Evolutionary conservation across 2,888 invertebrate genomes (phyloP), one percentile per base, ranked within the genome.

Genomic region (Fragum sueziense): DNA sequence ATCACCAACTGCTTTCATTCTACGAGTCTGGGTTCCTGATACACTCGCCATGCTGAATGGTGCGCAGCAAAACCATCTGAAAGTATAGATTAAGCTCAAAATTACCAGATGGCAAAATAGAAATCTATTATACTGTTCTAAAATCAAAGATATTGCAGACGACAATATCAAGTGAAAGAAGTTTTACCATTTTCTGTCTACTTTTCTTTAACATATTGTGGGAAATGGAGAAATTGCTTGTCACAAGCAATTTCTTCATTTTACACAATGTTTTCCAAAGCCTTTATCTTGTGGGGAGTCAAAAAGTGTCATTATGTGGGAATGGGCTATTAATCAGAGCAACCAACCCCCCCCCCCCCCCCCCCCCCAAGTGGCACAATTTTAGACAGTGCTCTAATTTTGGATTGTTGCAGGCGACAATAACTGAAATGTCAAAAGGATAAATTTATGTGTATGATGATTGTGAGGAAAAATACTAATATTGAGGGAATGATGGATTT

Each of bases 1-100:
- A 25, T 17, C 68, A 11, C 37, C 67, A 17, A n/a, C 41, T 22
- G 27, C 41, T 73, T 79, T 84, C 80, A 74, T 79, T 61, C 59
- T 76, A 70, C 73, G 77, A 33, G 31, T 62, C 22, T 25, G 68
- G 2, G 37, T 25, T 14, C 62, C 75, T 25, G 65, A 59, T 14
- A 67, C 41, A 51, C 71, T 72, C 2, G 84, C 76, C 84, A 84
- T 84, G 7, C 29, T 80, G 51, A 33, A 17, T 41, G 34, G n/a
- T 11, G 11, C 25, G 9, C 11, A 9, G 4, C 7, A 65, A 25
- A 22, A 7, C 14, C 41, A 41, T 41, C 65, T 65, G 65, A 11
- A 65, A 65, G n/a, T 22, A 57, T n/a, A n/a, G n/a, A n/a, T n/a
- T 27, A 22, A 57, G 11, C 52, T 22, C 7, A 54, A 54, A 9